These are phyloP conservation scores for Camponotus pennsylvanicus DNA, from an alignment of 1,140 invertebrate species.

Conservation along the genomic window DNA sequence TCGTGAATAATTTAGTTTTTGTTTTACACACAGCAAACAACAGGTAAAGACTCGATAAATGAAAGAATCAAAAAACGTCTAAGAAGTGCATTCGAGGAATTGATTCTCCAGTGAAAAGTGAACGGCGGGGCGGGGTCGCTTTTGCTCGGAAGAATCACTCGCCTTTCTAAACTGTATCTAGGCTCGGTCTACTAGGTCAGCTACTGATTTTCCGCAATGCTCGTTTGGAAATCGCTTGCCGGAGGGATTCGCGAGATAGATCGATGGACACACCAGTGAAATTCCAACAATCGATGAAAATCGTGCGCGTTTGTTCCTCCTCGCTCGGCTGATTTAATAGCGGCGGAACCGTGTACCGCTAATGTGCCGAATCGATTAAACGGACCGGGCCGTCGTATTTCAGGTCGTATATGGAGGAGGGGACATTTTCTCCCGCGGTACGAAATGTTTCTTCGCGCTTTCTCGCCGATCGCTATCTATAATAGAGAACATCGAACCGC, in stretches of 20 bases:
- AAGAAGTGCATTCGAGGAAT: slow-evolving; percentile 74
- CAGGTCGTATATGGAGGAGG: slow-evolving; percentile 20
- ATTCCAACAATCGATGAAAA: slow-evolving; percentile 49
- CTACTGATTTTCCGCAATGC: slow-evolving; percentile 49
- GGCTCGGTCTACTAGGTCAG: slow-evolving; percentile 36
- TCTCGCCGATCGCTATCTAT: neutral
- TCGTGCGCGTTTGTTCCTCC: slow-evolving; percentile 33
- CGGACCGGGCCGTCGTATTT: slow-evolving; percentile 12
- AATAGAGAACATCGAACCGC: neutral
- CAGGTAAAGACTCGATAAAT: neutral
- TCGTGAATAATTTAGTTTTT: slow-evolving; percentile 31
- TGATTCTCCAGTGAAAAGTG: slow-evolving; percentile 81
- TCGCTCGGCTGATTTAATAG: slow-evolving; percentile 62
- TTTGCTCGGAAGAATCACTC: slow-evolving; percentile 74
- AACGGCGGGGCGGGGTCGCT: slow-evolving; percentile 76
- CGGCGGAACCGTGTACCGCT: slow-evolving; percentile 51
- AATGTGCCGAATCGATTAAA: slow-evolving; percentile 71
- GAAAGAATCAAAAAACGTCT: slow-evolving; percentile 31
- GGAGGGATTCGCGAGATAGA: neutral
- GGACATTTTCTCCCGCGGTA: slow-evolving; percentile 38
- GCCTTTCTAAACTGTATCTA: slow-evolving; percentile 81
- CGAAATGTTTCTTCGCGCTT: slow-evolving; percentile 49
- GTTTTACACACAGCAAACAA: neutral
- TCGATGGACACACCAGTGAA: neutral
- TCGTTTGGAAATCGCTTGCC: neutral